phyloP scores from a whole-genome alignment of 2,888 invertebrate genomes.

The Scaptodrosophila latifasciaeformis region DNA sequence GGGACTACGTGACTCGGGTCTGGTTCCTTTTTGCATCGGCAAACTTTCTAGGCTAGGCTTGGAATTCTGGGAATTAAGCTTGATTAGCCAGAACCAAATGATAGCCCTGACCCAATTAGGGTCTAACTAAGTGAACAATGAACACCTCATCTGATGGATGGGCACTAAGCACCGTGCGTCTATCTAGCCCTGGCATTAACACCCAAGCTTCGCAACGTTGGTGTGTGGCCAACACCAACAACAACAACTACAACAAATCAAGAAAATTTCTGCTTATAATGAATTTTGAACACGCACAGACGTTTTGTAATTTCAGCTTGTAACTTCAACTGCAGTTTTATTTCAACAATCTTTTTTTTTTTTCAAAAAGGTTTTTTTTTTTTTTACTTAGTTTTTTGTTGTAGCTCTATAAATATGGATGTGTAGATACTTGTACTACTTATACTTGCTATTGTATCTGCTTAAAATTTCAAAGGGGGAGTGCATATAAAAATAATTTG shows the following conservation, averaged over 20 bases:
- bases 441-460: too few relatives aligned
- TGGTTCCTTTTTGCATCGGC: too few relatives aligned
- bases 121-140: constrained; percentile 47
- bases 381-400: background rate
- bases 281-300: constrained; percentile 72
- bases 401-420: too few relatives aligned
- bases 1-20: too few relatives aligned
- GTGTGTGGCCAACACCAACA: constrained; percentile 12
- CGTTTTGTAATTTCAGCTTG: constrained; percentile 69
- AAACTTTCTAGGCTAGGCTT: too few relatives aligned
- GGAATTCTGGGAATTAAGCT: too few relatives aligned
- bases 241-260: background rate
- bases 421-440: too few relatives aligned
- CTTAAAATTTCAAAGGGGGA: too few relatives aligned
- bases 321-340: constrained; percentile 58
- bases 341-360: constrained; percentile 46
- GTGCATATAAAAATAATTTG: constrained; percentile 27
- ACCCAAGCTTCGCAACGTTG: constrained; percentile 45
- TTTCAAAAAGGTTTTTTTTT: background rate
- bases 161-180: constrained; percentile 7
- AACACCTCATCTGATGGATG: constrained; percentile 55
- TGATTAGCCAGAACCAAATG: too few relatives aligned
- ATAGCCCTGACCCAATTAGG: constrained; percentile 1
- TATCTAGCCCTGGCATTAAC: constrained; percentile 29
- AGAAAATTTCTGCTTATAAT: constrained; percentile 50